Base-by-base conservation (phyloP, 2,113 vertebrate genomes). In the Cricetomys ansorgei region DNA sequence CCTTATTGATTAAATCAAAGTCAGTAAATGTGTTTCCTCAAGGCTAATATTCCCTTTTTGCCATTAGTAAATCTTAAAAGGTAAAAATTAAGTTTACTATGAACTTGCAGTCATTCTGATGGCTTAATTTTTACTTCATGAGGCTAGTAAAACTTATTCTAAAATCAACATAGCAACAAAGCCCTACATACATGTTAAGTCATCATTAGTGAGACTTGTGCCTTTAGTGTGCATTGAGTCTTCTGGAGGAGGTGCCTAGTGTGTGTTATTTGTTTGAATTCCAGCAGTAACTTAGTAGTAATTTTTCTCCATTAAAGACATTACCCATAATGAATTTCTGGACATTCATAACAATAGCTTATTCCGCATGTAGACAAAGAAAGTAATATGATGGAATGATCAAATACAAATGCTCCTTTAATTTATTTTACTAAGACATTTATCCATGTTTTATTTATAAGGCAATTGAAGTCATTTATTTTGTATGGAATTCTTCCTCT, bases 371-470 rank as follows among this genome's bases (percentile, higher is more conserved):
- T 92, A 92, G 89, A 95, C 84, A 59, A 89, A 89, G 23, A 48
- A 92, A 97, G 95, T 94, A 89, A 96, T 48, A 86, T 97, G 95
- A 95, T 96, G 88, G 91, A 95, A 57, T 34, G 12, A 96, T 98
- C 80, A 65, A 94, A 93, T 93, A 95, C 89, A 95, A 96, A 92
- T 87, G n/a, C 59, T 96, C 53, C 97, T 97, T 94, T 96, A 97
- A 96, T 97, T 86, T 97, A 90, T 97, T 98, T 97, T 97, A 92
- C 69, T 10, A 84, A 92, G 92, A 93, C 80, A 53, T 97, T 86
- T 76, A 96, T 93, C 59, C 65, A 93, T 98, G 88, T 96, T 97
- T 97, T 96, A 97, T 96, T 97, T 94, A 92, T 97, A 94, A 93
- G 73, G 92, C 88, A 93, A 16, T 73, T 91, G 87, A 93, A 94